Evolutionary conservation across 2,888 invertebrate species (phyloP), one percentile per base, ranked within the genome.

Genomic region (Temnothorax ravouxi): DNA sequence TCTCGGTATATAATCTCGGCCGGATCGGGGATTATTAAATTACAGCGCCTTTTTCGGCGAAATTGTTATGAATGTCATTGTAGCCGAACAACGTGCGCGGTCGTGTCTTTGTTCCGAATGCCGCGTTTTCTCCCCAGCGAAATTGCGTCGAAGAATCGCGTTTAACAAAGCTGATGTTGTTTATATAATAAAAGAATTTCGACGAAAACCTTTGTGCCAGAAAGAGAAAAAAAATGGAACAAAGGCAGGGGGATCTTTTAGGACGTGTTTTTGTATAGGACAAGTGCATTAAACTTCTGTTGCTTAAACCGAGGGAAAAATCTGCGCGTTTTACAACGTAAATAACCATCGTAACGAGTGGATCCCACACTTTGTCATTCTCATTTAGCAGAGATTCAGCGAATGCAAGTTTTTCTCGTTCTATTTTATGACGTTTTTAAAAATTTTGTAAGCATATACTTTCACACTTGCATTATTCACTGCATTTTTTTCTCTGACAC

Each of bases 21-120:
- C 76, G 38, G 83, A 88, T 89, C 89, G 86, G 83, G 88, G 86
- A 89, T 89, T 88, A 89, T 89, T 88, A 89, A 86, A 80, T 80
- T 80, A 80, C 47, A 47, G 21, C 38, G 34, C 8, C 38, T 80
- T 61, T 80, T 72, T 80, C 13, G 47, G 6, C 47, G 38, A 61
- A 54, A 72, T 72, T 67, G 34, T 44, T 29, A 67, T 54, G 67
- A 66, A 79, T 71, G 21, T 50, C 38, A 18, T 72, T 72, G n/a
- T 59, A 41, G 59, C 13, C 38, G 11, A 29, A 59, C 29, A 29
- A 29, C 41, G 56, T 1, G 41, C 72, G 47, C 59, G 21, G 18
- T 47, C 18, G 41, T 21, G 76, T 56, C 67, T 34, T 67, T 56
- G 54, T 44, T 15, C n/a, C 34, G 41, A 64, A 18, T 47, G 4